Evolutionary conservation across 2,113 vertebrate genomes (phyloP).

Genomic region (Melanerpes aurifrons): DNA sequence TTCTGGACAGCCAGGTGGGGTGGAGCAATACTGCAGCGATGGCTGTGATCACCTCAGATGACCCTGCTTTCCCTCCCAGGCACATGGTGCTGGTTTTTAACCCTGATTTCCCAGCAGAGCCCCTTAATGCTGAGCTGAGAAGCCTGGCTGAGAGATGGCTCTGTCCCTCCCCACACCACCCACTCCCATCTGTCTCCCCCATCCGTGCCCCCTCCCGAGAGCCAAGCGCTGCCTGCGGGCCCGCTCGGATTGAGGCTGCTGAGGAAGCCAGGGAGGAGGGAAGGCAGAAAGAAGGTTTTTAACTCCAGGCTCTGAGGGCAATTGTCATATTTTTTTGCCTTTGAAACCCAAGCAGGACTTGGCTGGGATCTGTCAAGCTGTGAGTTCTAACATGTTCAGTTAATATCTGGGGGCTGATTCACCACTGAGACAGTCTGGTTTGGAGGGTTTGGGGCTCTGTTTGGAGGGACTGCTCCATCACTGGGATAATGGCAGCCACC

Average conservation of each 20-base stretch:
- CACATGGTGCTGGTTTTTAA: fast-evolving
- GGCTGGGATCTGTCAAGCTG: slow-evolving; percentile 36
- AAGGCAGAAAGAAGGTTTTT: slow-evolving; percentile 7
- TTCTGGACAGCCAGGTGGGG: background rate
- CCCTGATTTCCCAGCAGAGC: background rate
- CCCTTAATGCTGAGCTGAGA: background rate
- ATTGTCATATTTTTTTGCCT: background rate
- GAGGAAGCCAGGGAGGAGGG: background rate
- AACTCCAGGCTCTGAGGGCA: background rate
- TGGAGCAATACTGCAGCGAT: background rate
- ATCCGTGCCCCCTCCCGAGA: background rate
- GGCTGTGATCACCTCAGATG: background rate
- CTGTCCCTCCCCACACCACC: background rate
- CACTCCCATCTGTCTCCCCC: background rate
- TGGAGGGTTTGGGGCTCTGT: background rate
- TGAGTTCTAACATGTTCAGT: background rate
- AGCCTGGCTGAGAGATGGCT: background rate
- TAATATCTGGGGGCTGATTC: slow-evolving; percentile 55
- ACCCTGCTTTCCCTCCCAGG: background rate
- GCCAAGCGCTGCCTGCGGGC: background rate
- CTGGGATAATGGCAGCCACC: background rate
- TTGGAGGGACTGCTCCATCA: background rate
- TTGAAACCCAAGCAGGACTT: background rate
- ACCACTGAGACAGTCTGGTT: background rate
- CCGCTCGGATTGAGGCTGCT: fast-evolving